phyloP scores from a whole-genome alignment of 2,113 vertebrate genomes.

The Empidonax traillii region DNA sequence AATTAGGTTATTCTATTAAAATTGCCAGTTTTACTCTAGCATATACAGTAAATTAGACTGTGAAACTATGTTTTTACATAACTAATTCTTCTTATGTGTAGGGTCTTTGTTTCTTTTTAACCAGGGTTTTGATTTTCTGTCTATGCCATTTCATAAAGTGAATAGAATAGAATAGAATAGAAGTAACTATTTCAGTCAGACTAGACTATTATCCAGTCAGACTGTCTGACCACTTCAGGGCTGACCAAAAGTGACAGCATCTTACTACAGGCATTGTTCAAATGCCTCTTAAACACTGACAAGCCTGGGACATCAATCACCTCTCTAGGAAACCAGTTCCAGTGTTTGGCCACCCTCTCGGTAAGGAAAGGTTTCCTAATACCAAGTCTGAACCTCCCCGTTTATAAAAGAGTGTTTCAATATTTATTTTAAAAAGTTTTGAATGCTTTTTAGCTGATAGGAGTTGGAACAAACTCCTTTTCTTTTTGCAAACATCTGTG shows the following conservation, averaged over 20 bases:
- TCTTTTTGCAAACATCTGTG: too few relatives aligned
- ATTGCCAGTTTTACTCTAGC: not conserved
- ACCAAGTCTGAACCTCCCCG: not conserved
- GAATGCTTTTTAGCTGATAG: not conserved
- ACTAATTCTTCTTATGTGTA: not conserved
- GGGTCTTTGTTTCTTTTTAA: not conserved
- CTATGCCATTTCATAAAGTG: not conserved
- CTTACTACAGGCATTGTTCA: not conserved
- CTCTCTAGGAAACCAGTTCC: not conserved
- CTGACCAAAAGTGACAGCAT: not conserved
- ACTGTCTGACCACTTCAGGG: not conserved
- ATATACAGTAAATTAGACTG: not conserved
- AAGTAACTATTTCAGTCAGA: not conserved
- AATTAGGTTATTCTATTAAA: not conserved
- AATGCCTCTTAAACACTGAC: not conserved
- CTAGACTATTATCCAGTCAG: not conserved
- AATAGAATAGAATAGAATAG: not conserved
- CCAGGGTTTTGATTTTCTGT: not conserved
- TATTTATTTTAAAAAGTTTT: not conserved
- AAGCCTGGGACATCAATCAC: not conserved
- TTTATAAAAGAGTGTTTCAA: not conserved
- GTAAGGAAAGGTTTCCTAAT: not conserved
- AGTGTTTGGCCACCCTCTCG: not conserved
- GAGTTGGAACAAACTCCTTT: too few relatives aligned
- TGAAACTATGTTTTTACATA: not conserved